Percentiles rank a stretch among this genome's conserved stretches.
phyloP scores from a whole-genome alignment of 2,797 vertebrate species.

The Cynodonichthys magdalenae region DNA sequence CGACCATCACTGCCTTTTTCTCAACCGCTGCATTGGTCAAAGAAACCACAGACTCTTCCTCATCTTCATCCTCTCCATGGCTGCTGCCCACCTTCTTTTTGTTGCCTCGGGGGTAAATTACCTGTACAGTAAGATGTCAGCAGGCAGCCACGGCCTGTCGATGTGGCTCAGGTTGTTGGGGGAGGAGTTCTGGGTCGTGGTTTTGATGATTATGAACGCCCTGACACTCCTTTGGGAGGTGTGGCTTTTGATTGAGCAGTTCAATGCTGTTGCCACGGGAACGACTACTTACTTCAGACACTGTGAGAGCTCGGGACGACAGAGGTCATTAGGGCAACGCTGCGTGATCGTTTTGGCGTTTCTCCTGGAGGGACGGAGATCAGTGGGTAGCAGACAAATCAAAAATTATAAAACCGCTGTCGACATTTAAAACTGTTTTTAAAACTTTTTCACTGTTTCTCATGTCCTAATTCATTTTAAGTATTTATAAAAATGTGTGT shows the following conservation, averaged over 20 bases:
- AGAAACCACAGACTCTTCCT: constrained; percentile 83
- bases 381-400: constrained; percentile 29
- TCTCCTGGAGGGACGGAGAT: constrained; percentile 74
- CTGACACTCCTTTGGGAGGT: constrained; percentile 80
- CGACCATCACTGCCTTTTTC: constrained; percentile 87
- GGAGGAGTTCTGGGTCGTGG: constrained; percentile 80
- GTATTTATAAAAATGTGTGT: constrained; percentile 11
- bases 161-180: constrained; percentile 59
- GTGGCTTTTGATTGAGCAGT: constrained; percentile 82
- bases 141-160: constrained; percentile 25
- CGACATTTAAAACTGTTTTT: constrained; percentile 65
- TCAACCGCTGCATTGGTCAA: constrained; percentile 81
- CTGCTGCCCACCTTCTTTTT: constrained; percentile 78
- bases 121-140: constrained; percentile 55
- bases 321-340: constrained; percentile 62
- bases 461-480: neutral
- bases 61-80: constrained; percentile 80
- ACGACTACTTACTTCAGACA: constrained; percentile 80
- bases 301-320: constrained; percentile 29
- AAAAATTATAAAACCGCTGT: constrained; percentile 56
- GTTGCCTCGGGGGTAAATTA: constrained; percentile 65
- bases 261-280: constrained; percentile 74
- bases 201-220: constrained; percentile 74
- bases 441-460: constrained; percentile 8
- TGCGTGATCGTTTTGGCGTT: constrained; percentile 69